A percentile compares a stretch with the other conserved stretches of the same genome.
phyloP scores from a whole-genome alignment of 2,888 invertebrate genomes.

The Philopedon plagiatum region DNA sequence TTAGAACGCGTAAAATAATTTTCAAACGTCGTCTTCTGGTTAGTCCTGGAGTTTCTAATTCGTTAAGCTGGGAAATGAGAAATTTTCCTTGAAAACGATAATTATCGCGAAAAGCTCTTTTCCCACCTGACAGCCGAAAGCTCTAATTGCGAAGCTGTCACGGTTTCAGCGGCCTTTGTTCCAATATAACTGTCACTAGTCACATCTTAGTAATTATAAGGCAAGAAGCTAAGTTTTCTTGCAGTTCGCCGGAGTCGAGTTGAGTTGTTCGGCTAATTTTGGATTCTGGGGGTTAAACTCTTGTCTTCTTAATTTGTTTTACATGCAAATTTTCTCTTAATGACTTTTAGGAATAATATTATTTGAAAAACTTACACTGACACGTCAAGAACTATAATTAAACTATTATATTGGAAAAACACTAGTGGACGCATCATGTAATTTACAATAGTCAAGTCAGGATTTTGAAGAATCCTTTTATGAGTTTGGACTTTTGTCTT shows the following conservation, averaged over 20 bases:
- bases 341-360: no score
- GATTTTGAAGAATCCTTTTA: no score
- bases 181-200: constrained; percentile 64
- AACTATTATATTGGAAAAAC: no score
- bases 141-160: constrained; percentile 64
- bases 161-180: constrained; percentile 56
- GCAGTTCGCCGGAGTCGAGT: constrained; percentile 35
- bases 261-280: constrained; percentile 49
- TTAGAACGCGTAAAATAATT: constrained; percentile 38
- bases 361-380: no score
- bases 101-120: constrained; percentile 47
- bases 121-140: constrained; percentile 51
- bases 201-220: constrained; percentile 61
- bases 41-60: constrained; percentile 32
- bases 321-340: background rate
- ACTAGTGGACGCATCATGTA: no score
- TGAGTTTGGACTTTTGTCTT: no score
- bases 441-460: no score
- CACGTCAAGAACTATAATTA: no score
- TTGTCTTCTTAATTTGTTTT: constrained; percentile 8
- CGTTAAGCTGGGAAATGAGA: constrained; percentile 44
- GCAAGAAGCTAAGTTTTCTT: constrained; percentile 28
- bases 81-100: constrained; percentile 42
- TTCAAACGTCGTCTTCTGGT: constrained; percentile 40
- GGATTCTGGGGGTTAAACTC: constrained; percentile 10